Evolutionary conservation across 2,113 vertebrate species (phyloP).

Genomic region (Periophthalmodon schlosseri): DNA sequence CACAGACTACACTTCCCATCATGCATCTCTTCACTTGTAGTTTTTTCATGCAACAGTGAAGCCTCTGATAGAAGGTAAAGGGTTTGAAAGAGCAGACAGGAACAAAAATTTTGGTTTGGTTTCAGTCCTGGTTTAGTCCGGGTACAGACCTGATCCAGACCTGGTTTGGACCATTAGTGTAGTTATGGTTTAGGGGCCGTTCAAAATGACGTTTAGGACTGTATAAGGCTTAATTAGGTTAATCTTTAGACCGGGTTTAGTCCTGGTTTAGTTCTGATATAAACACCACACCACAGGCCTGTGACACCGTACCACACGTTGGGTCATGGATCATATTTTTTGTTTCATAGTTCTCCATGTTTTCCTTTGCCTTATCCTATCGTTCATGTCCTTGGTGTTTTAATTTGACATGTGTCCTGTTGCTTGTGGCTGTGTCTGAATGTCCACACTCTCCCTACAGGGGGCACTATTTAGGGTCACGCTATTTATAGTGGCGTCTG

Average conservation of each 20-base stretch:
- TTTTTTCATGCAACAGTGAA: not conserved
- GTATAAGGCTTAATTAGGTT: not conserved
- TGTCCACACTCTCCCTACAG: too few relatives aligned
- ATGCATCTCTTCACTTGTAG: not conserved
- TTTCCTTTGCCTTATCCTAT: too few relatives aligned
- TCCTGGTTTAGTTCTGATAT: not conserved
- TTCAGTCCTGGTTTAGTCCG: not conserved
- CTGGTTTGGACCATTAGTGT: not conserved
- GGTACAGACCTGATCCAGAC: not conserved
- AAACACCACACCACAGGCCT: too few relatives aligned
- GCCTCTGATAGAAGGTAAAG: not conserved
- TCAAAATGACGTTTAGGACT: not conserved
- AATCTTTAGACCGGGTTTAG: not conserved
- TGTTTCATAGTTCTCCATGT: too few relatives aligned
- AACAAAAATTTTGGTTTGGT: not conserved
- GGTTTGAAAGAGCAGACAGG: not conserved
- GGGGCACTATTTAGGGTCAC: too few relatives aligned
- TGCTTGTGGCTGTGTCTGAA: too few relatives aligned
- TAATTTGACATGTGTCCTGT: too few relatives aligned
- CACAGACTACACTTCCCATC: not conserved
- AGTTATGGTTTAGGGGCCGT: not conserved
- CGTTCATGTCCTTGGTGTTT: too few relatives aligned
- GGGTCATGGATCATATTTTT: too few relatives aligned
- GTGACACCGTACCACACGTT: too few relatives aligned
- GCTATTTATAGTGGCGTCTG: too few relatives aligned